Evolutionary conservation across 1,140 invertebrate genomes (phyloP).

Genomic region (Cydia pomonella): DNA sequence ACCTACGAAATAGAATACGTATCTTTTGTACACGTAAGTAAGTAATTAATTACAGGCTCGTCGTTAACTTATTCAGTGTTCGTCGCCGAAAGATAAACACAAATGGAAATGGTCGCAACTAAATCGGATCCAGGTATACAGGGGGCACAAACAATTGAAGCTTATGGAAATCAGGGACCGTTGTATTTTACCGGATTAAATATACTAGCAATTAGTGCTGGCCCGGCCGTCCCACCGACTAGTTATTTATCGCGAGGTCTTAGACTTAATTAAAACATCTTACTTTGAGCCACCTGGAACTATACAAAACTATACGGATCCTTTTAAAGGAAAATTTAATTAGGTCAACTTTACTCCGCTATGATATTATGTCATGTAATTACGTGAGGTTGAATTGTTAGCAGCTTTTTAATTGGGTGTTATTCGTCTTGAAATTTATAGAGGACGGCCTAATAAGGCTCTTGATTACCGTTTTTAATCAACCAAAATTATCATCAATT

Average conservation of each 20-base stretch:
- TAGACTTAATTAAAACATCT: constrained; percentile 80
- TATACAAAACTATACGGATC: constrained; percentile 52
- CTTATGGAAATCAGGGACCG: constrained; percentile 77
- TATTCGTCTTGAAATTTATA: background rate
- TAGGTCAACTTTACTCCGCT: constrained; percentile 46
- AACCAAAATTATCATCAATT: too few relatives aligned
- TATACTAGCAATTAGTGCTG: constrained; percentile 78
- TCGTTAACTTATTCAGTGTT: constrained; percentile 60
- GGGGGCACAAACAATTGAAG: constrained; percentile 73
- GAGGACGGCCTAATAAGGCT: background rate
- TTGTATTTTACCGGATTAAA: constrained; percentile 78
- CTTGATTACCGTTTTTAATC: too few relatives aligned
- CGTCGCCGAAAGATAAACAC: constrained; percentile 62
- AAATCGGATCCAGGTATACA: constrained; percentile 72
- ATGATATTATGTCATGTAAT: constrained; percentile 25
- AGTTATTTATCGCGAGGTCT: constrained; percentile 77
- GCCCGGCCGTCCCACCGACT: constrained; percentile 57
- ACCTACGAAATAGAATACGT: background rate
- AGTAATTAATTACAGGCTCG: constrained; percentile 46
- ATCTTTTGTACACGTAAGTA: constrained; percentile 37
- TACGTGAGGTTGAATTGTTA: constrained; percentile 12
- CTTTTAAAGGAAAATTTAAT: constrained; percentile 62
- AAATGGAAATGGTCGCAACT: constrained; percentile 65
- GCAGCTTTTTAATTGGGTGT: background rate
- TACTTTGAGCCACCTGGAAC: constrained; percentile 67